phyloP scores from a whole-genome alignment of 2,797 vertebrate species.

The Phrynocephalus guinanensis region DNA sequence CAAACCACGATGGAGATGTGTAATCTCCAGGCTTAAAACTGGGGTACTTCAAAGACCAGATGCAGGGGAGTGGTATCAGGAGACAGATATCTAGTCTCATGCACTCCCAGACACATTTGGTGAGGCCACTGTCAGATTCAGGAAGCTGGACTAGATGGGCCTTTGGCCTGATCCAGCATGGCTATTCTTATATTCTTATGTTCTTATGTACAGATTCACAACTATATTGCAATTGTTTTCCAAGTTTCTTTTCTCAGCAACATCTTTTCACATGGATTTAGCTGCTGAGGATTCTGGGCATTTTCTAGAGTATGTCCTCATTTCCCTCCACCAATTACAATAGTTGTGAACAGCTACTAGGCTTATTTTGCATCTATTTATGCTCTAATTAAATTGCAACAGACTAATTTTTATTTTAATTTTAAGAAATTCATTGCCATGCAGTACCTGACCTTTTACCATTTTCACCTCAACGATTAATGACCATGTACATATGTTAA shows the following conservation, averaged over 20 bases:
- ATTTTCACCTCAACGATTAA: not conserved
- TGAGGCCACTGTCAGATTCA: no score
- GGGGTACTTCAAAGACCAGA: no score
- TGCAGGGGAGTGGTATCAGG: no score
- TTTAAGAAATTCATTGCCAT: not conserved
- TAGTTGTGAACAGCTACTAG: not conserved
- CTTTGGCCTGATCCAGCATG: no score
- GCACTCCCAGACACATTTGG: no score
- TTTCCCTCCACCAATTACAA: not conserved
- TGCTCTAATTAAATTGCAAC: not conserved
- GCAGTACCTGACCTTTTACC: not conserved
- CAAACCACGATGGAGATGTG: no score
- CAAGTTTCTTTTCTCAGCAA: not conserved
- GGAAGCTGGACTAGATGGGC: no score
- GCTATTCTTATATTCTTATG: no score
- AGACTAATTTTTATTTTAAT: not conserved
- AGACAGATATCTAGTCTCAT: no score
- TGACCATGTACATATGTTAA: not conserved
- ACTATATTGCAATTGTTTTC: conserved; percentile 15
- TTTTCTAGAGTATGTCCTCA: not conserved
- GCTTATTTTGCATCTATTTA: not conserved
- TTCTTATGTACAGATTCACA: not conserved
- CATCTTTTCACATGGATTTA: not conserved
- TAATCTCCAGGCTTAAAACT: no score
- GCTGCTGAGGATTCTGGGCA: not conserved